phyloP scores from a whole-genome alignment of 2,113 vertebrate genomes.

The Rhipidura dahli region DNA sequence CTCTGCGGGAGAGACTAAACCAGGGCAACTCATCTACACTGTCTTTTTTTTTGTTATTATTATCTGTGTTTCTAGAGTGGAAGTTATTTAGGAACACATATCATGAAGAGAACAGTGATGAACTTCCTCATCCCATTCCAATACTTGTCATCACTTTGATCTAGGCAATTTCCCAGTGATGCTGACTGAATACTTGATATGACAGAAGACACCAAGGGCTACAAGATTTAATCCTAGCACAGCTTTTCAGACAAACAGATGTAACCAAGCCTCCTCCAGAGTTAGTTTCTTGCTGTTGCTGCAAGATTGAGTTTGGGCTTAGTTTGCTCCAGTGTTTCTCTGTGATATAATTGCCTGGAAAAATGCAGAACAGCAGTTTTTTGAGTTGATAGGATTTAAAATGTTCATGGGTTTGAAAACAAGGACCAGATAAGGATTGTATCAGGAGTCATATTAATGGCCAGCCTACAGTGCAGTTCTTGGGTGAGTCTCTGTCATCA shows the following conservation, averaged over 20 bases:
- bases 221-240: background rate
- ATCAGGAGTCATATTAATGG: background rate
- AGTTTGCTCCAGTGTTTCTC: background rate
- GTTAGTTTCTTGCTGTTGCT: background rate
- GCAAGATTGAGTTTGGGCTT: background rate
- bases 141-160: background rate
- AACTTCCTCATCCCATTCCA: background rate
- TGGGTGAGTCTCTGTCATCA: background rate
- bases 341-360: background rate
- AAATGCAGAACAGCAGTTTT: background rate
- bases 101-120: background rate
- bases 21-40: background rate
- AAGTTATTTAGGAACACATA: background rate
- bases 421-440: background rate
- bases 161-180: background rate
- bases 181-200: background rate
- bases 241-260: background rate
- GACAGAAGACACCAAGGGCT: background rate
- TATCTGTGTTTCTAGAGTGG: background rate
- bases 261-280: background rate
- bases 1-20: background rate
- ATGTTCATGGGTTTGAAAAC: background rate
- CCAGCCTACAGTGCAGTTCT: background rate
- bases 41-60: background rate
- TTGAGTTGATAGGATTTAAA: background rate